These are phyloP conservation scores for Loxodonta africana DNA, from an alignment of 2,113 vertebrate species.

Conservation along the genomic window DNA sequence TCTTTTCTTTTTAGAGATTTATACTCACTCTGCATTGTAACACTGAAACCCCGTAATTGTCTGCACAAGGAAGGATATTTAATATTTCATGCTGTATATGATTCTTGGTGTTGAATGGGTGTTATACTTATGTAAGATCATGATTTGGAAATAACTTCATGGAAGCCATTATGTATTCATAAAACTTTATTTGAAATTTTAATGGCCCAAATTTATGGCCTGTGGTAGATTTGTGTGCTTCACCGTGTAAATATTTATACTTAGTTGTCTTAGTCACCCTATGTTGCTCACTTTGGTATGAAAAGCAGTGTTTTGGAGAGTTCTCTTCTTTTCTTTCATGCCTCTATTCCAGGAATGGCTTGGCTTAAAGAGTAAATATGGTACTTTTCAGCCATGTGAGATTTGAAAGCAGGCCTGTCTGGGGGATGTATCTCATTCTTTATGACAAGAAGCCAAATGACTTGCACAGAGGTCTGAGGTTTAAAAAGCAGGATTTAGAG, in stretches of 20 bases:
- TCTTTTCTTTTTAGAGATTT: background rate
- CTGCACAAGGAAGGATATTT: background rate
- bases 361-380: conserved; percentile 39
- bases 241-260: conserved; percentile 11
- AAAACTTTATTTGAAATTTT: conserved; percentile 58
- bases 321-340: background rate
- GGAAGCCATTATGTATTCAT: background rate
- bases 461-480: conserved; percentile 13
- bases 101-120: background rate
- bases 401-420: conserved; percentile 25
- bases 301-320: background rate
- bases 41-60: background rate
- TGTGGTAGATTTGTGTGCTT: background rate
- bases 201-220: conserved; percentile 43
- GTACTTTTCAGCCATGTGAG: conserved; percentile 45
- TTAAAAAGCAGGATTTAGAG: conserved; percentile 30
- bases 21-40: background rate
- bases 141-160: background rate
- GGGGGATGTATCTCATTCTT: background rate
- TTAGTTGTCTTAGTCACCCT: background rate
- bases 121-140: background rate
- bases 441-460: conserved; percentile 59
- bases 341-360: background rate
- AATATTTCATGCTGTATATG: background rate
- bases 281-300: background rate